Evolutionary conservation across 2,113 vertebrate genomes (phyloP).

Genomic region (Ploceus nigricollis): DNA sequence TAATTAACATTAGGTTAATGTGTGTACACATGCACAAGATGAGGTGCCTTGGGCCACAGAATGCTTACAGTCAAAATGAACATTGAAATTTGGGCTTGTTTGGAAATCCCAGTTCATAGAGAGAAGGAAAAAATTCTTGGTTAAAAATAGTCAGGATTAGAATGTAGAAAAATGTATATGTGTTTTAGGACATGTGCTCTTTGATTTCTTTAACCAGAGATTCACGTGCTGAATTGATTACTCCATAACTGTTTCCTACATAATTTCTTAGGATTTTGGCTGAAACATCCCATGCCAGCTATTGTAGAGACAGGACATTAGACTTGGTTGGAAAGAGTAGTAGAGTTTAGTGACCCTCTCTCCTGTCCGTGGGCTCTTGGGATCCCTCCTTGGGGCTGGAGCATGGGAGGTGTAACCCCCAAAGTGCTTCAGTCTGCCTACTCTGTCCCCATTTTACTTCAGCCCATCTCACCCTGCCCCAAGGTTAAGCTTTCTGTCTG

Average conservation of each 20-base stretch:
- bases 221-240: neutral
- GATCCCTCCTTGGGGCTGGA: neutral
- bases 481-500: neutral
- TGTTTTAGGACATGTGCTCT: neutral
- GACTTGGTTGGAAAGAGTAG: neutral
- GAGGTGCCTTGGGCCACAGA: neutral
- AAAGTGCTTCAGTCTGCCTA: rapidly evolving
- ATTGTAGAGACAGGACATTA: neutral
- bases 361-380: neutral
- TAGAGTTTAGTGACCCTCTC: neutral
- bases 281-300: neutral
- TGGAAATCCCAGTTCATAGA: neutral
- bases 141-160: neutral
- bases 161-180: neutral
- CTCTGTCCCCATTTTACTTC: neutral
- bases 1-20: neutral
- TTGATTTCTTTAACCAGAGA: neutral
- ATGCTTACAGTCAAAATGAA: neutral
- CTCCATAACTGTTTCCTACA: neutral
- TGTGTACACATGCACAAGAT: neutral
- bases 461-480: neutral
- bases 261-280: neutral
- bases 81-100: neutral
- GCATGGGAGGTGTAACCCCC: neutral
- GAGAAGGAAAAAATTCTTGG: neutral